These are phyloP conservation scores for Scytalopus superciliaris DNA, from an alignment of 2,113 vertebrate species.

Conservation along the genomic window DNA sequence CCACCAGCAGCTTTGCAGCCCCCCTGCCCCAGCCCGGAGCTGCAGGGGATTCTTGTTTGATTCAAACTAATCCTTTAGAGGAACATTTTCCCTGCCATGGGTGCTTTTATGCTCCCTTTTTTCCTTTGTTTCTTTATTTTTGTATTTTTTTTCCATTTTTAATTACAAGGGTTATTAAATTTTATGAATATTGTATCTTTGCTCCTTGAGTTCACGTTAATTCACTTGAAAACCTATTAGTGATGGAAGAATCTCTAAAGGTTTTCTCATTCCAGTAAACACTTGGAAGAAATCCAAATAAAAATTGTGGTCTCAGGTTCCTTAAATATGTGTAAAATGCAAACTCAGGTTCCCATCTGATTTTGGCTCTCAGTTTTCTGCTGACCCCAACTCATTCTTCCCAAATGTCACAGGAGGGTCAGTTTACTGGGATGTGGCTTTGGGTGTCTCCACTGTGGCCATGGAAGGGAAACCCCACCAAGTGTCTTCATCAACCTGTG, in stretches of 20 bases:
- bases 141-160: neutral
- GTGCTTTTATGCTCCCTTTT: neutral
- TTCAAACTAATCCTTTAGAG: neutral
- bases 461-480: neutral
- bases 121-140: neutral
- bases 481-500: neutral
- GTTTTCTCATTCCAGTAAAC: neutral
- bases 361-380: neutral
- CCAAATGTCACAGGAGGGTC: neutral
- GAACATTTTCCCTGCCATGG: neutral
- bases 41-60: neutral
- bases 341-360: neutral
- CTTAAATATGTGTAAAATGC: neutral
- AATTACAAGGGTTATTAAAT: conserved; percentile 20
- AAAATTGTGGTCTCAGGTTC: neutral
- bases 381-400: neutral
- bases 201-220: neutral
- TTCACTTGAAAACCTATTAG: neutral
- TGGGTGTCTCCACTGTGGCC: neutral
- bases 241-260: neutral
- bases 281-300: neutral
- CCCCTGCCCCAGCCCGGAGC: neutral
- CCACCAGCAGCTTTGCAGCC: neutral
- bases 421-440: neutral
- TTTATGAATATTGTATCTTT: conserved; percentile 4